Conservation (phyloP, 2,888 invertebrate genomes). For the Hypomecis atomaria region DNA sequence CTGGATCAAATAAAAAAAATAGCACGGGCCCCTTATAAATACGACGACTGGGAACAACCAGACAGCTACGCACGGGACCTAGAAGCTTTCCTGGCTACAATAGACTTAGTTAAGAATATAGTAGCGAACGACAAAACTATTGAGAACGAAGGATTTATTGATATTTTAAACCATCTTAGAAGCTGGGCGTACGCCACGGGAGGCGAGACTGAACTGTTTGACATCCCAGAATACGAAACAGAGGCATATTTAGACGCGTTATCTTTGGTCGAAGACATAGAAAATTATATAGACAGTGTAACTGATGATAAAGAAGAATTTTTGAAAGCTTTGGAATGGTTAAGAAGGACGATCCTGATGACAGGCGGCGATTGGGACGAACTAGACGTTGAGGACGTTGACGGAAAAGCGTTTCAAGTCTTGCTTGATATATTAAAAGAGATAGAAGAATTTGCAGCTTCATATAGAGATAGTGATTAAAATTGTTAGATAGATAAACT, state of each 20-base stretch:
- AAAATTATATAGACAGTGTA: neutral
- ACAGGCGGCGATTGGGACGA: neutral
- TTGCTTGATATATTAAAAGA: neutral
- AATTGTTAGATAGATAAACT: too few relatives aligned
- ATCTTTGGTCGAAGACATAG: neutral
- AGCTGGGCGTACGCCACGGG: constrained; percentile 5
- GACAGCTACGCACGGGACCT: constrained; percentile 2
- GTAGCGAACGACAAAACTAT: neutral
- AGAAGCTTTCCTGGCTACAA: neutral
- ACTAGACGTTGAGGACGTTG: neutral
- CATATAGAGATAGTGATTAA: neutral
- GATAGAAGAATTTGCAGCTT: neutral
- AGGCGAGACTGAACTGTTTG: neutral
- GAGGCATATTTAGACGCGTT: neutral
- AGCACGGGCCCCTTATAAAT: neutral
- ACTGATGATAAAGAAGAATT: neutral
- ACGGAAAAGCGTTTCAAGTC: neutral
- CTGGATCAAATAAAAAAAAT: neutral
- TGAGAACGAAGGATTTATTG: neutral
- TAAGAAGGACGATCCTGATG: neutral
- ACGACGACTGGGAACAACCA: neutral
- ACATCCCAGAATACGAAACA: neutral
- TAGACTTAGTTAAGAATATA: neutral
- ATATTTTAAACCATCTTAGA: neutral
- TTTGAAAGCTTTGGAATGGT: neutral